Evolutionary conservation across 2,888 invertebrate species (phyloP).

Genomic region (Caenorhabditis japonica): DNA sequence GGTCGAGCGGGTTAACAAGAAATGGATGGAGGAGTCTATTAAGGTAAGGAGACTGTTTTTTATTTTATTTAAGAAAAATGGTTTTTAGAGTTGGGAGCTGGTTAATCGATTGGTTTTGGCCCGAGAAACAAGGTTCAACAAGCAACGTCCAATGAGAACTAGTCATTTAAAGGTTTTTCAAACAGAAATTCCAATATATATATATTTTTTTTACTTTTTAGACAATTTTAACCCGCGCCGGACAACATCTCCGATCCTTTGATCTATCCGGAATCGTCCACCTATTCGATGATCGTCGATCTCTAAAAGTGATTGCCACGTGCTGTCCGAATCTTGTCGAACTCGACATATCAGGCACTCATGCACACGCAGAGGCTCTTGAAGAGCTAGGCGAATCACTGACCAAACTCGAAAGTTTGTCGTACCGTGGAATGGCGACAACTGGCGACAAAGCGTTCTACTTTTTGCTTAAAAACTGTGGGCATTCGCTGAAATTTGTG

Average conservation of each 20-base stretch:
- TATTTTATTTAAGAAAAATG: too few species aligned
- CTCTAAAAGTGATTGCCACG: conserved; percentile 66
- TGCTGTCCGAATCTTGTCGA: conserved; percentile 70
- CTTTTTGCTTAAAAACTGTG: conserved; percentile 71
- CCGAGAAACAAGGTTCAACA: conserved; percentile 65
- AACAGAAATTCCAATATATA: neutral
- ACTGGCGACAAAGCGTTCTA: conserved; percentile 73
- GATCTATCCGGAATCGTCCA: conserved; percentile 73
- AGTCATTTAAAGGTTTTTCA: conserved; percentile 60
- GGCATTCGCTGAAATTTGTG: conserved; percentile 64
- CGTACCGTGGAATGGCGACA: conserved; percentile 72
- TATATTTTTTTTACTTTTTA: too few species aligned
- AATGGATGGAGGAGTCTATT: conserved; percentile 73
- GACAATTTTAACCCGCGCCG: conserved; percentile 56
- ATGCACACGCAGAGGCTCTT: conserved; percentile 64
- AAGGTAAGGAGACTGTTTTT: conserved; percentile 63
- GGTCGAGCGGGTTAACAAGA: conserved; percentile 74
- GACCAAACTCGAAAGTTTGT: conserved; percentile 56
- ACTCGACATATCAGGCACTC: conserved; percentile 74
- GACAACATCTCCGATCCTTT: conserved; percentile 62
- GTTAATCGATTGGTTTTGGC: conserved; percentile 60
- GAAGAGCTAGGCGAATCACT: conserved; percentile 69
- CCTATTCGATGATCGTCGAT: conserved; percentile 70
- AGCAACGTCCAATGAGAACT: conserved; percentile 68
- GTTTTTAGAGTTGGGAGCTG: conserved; percentile 67